Evolutionary conservation across 2,113 vertebrate genomes (phyloP).

Genomic region (Synchiropus splendidus): DNA sequence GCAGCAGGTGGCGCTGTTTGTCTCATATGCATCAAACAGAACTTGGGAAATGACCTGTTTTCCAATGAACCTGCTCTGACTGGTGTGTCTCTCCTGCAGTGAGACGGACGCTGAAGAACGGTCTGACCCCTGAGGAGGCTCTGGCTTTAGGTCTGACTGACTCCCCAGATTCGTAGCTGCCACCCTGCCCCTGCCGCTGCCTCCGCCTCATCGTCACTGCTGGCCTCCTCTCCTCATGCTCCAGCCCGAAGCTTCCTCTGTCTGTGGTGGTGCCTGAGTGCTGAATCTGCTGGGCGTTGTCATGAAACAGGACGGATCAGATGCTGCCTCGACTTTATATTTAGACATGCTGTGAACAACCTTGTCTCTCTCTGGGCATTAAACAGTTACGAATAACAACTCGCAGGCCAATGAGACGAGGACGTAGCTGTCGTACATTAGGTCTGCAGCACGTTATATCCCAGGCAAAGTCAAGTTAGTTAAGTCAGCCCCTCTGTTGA

Average conservation of each 20-base stretch:
- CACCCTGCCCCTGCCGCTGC: conserved; percentile 17
- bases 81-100: conserved; percentile 56
- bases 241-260: conserved; percentile 11
- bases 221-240: conserved; percentile 8
- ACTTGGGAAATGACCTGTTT: no score
- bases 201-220: not conserved
- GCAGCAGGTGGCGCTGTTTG: no score
- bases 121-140: conserved; percentile 87
- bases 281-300: no score
- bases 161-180: conserved; percentile 75
- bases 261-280: conserved; percentile 3
- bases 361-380: conserved; percentile 5
- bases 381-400: no score
- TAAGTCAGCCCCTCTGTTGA: no score
- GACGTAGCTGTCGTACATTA: no score
- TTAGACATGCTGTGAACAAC: conserved; percentile 22
- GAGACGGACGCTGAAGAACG: conserved; percentile 86
- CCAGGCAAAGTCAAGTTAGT: no score
- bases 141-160: conserved; percentile 81
- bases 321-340: conserved; percentile 25
- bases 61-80: no score
- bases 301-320: conserved; percentile 25
- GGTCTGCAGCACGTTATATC: no score
- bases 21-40: no score
- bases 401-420: no score